Conservation (phyloP, 1,140 invertebrate genomes). For the Neodiprion fabricii region DNA sequence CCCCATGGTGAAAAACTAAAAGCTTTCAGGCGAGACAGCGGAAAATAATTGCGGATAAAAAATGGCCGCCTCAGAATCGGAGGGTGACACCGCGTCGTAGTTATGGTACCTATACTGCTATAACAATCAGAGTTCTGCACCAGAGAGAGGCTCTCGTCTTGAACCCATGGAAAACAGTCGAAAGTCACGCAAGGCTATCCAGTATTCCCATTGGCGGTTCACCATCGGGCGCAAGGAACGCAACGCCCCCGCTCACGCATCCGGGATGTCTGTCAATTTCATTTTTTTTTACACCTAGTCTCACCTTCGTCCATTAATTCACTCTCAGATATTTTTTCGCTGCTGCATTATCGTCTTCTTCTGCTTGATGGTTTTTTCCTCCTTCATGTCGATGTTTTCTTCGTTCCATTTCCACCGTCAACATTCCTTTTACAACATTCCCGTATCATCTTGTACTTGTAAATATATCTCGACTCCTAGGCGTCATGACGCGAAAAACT, state of each 20-base stretch:
- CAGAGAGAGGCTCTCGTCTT: not conserved
- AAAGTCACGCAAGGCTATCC: constrained; percentile 1
- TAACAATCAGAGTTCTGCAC: not conserved
- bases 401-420: too few relatives aligned
- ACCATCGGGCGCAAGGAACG: not conserved
- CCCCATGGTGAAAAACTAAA: not conserved
- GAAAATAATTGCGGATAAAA: not conserved
- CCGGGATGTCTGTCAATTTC: constrained; percentile 25
- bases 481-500: too few relatives aligned
- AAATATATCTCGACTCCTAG: too few relatives aligned
- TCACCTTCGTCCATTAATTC: not conserved
- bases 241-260: constrained; percentile 12
- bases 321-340: not conserved
- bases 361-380: too few relatives aligned
- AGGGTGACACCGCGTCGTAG: not conserved
- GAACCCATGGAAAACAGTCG: not conserved
- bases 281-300: not conserved
- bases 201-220: not conserved
- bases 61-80: not conserved
- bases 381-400: too few relatives aligned
- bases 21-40: too few relatives aligned
- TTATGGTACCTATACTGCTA: not conserved
- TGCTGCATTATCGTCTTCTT: too few relatives aligned
- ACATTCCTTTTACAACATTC: too few relatives aligned
- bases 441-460: too few relatives aligned